Percentiles rank a stretch among this genome's conserved stretches.
phyloP scores from a whole-genome alignment of 2,797 vertebrate genomes.

The Sparidentex hasta region DNA sequence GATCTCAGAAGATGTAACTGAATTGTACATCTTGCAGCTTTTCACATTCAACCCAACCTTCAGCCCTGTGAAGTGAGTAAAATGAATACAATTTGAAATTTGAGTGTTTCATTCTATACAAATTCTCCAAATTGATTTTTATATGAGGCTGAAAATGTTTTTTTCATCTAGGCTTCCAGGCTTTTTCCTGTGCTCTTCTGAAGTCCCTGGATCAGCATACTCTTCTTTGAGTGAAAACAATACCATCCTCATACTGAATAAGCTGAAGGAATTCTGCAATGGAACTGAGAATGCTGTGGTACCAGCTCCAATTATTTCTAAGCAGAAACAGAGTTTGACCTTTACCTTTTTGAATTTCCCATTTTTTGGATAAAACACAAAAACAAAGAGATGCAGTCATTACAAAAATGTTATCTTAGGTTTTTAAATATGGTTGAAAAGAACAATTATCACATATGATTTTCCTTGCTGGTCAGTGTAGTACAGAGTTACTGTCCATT shows the following conservation, averaged over 20 bases:
- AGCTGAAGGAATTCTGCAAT: slow-evolving; percentile 65
- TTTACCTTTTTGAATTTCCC: too few relatives aligned
- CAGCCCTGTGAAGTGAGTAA: slow-evolving; percentile 62
- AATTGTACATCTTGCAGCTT: slow-evolving; percentile 70
- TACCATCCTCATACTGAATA: slow-evolving; percentile 45
- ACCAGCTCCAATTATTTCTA: not conserved
- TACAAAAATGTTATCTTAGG: not conserved
- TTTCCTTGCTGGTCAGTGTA: not conserved
- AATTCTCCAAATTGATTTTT: not conserved
- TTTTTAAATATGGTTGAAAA: not conserved
- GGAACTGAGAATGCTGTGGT: slow-evolving; percentile 68
- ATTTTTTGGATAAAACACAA: not conserved
- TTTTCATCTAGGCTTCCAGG: slow-evolving; percentile 71
- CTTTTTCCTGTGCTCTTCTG: slow-evolving; percentile 66
- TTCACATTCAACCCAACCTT: slow-evolving; percentile 62
- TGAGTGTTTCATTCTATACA: not conserved
- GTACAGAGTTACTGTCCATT: not conserved
- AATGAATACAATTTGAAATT: not conserved
- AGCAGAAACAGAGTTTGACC: not conserved
- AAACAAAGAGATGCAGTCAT: not conserved
- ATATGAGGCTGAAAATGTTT: not conserved
- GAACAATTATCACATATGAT: not conserved
- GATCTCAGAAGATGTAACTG: slow-evolving; percentile 58
- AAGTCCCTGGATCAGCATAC: slow-evolving; percentile 65
- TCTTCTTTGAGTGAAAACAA: slow-evolving; percentile 46